Conservation (phyloP, 2,797 vertebrate genomes). For the Psittacula echo region DNA sequence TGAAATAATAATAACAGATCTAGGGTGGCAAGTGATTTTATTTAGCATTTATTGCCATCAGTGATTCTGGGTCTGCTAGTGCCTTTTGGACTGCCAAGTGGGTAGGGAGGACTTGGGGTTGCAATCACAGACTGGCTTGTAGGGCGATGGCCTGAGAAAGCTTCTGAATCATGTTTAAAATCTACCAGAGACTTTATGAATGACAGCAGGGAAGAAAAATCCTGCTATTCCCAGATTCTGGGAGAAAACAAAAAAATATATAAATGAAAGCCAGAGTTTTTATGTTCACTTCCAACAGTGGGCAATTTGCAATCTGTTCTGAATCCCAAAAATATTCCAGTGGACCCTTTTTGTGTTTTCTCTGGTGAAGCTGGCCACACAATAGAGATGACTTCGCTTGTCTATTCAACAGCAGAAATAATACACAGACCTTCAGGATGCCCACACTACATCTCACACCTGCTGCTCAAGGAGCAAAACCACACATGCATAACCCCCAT, state of each 20-base stretch:
- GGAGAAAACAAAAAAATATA: neutral
- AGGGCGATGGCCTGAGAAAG: neutral
- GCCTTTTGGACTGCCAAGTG: neutral
- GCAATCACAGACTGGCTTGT: neutral
- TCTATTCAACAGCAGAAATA: neutral
- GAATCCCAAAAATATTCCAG: neutral
- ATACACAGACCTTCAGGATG: neutral
- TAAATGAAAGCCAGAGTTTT: neutral
- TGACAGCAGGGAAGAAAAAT: neutral
- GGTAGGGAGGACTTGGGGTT: neutral
- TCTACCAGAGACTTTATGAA: neutral
- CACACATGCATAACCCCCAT: neutral
- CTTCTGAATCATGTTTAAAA: neutral
- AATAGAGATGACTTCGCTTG: rapidly evolving
- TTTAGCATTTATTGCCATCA: neutral
- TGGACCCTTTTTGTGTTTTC: neutral
- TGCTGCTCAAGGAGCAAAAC: neutral
- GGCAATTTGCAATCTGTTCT: neutral
- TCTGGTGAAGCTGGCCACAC: neutral
- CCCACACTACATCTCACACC: neutral
- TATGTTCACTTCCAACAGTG: neutral
- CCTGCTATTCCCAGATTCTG: neutral
- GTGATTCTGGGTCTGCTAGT: neutral
- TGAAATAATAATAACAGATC: neutral
- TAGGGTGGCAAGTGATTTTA: neutral